Percentiles rank a stretch among this genome's conserved stretches.
Evolutionary conservation across 2,113 vertebrate genomes (phyloP).

Genomic region (Pampusana beccarii): DNA sequence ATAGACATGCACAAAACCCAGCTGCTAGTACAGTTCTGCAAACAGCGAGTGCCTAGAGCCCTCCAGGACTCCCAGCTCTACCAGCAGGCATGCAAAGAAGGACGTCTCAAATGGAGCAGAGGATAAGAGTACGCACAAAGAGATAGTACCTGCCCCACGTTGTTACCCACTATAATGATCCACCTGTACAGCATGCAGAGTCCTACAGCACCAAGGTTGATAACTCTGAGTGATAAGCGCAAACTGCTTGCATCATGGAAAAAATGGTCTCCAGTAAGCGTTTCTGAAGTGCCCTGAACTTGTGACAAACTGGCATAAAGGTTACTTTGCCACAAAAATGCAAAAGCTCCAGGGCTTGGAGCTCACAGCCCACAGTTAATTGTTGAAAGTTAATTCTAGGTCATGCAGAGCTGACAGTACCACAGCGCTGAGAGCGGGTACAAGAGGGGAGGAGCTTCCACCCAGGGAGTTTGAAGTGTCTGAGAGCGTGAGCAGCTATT

Average conservation of each 20-base stretch:
- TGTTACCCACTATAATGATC: conserved; percentile 41
- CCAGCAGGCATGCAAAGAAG: background rate
- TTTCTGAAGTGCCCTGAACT: conserved; percentile 74
- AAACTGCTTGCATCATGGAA: conserved; percentile 83
- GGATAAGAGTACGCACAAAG: background rate
- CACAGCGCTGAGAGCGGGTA: conserved; percentile 8
- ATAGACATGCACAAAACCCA: background rate
- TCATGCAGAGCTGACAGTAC: conserved; percentile 59
- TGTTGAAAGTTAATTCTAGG: conserved; percentile 76
- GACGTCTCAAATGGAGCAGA: background rate
- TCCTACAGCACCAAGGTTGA: conserved; percentile 54
- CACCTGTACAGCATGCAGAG: conserved; percentile 51
- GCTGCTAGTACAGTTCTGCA: background rate
- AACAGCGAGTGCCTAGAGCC: background rate
- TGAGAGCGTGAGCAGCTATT: conserved; percentile 7
- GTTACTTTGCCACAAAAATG: conserved; percentile 69
- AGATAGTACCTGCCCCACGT: background rate
- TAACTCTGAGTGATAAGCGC: conserved; percentile 73
- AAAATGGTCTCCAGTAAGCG: conserved; percentile 58
- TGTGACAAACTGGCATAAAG: conserved; percentile 78
- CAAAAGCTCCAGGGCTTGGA: conserved; percentile 46
- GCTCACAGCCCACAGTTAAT: conserved; percentile 58
- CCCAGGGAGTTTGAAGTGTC: conserved; percentile 15
- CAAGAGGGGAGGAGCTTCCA: conserved; percentile 39
- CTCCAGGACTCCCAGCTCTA: background rate